Conservation (phyloP, 1,140 invertebrate genomes). For the Caenorhabditis tropicalis region DNA sequence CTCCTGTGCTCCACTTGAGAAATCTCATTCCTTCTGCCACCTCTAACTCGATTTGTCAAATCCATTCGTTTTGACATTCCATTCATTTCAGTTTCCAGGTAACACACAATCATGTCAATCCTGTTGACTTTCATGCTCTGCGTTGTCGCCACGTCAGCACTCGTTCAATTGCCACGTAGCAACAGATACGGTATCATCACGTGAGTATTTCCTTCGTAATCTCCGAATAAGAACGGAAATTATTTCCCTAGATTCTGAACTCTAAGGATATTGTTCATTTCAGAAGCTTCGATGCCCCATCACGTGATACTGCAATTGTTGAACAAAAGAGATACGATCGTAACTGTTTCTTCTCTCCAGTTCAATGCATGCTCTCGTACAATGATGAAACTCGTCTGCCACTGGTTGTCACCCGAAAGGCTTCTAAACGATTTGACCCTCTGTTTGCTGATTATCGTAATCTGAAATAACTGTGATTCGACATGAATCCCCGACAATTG, state of each 20-base stretch:
- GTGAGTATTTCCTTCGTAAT: not conserved
- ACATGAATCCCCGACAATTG: not conserved
- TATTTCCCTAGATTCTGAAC: no score
- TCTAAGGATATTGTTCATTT: no score
- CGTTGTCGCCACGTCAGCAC: not conserved
- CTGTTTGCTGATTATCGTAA: not conserved
- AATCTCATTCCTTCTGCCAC: not conserved
- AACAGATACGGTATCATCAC: slow-evolving; percentile 6
- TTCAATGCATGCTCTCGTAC: slow-evolving; percentile 60
- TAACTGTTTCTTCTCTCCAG: slow-evolving; percentile 63
- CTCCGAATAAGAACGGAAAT: no score
- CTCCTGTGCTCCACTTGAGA: not conserved
- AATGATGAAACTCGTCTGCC: slow-evolving; percentile 48
- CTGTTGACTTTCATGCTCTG: not conserved
- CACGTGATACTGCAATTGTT: not conserved
- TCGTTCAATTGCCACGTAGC: slow-evolving; percentile 27
- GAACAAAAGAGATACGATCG: slow-evolving; percentile 58
- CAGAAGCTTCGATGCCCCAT: not conserved
- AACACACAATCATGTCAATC: slow-evolving; percentile 28
- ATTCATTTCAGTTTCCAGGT: not conserved
- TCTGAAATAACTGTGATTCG: not conserved
- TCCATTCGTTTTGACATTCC: slow-evolving; percentile 22
- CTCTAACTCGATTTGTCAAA: slow-evolving; percentile 8
- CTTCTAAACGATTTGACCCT: not conserved
- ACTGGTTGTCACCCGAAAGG: slow-evolving; percentile 3